Base-by-base conservation (phyloP, 2,797 vertebrate species). In the Neostethus bicornis region DNA sequence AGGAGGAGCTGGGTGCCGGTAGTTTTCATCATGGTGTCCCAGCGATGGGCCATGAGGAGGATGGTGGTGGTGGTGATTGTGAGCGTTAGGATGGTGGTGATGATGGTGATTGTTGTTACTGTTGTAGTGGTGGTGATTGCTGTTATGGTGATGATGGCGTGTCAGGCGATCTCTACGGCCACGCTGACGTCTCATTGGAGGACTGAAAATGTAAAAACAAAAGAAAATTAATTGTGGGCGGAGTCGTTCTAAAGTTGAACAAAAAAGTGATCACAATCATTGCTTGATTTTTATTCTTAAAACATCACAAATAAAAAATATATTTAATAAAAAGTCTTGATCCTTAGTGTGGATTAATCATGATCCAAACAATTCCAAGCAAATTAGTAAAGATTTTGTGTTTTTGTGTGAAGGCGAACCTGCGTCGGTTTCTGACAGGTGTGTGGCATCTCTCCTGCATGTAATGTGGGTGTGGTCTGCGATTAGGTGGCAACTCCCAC, bases 391-490 rank as follows among this genome's bases (percentile, higher is more conserved):
- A 37, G 16, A 46, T 2, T 4, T 16, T 8, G 7, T n/a, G 17
- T 25, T 19, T 56, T 29, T 58, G 32, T 45, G 17, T 37, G 11
- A 52, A 7, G 4, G 23, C 24, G 67, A 84, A 96, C 97, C 96
- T 99, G 78, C 97, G 95, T 72, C 96, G 93, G 88, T 95, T 97
- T 49, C 97, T 93, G 67, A 94, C 95, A 24, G 96, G 96, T 58
- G 96, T 98, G 92, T 95, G 96, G 90, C 96, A 99, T 89, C 93
- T 91, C 89, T 99, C 96, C 55, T 95, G 94, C 91, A 95, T 94
- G 92, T 96, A 98, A 81, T 96, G 95, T 38, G 90, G 87, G 85
- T 96, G 94, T 81, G 96, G 90, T 87, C 96, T 94, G 77, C 96
- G 95, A 85, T 93, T 96, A 61, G 92, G 95, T 61, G 94, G 93